These are phyloP conservation scores for Gymnocheta viridis DNA, from an alignment of 2,888 invertebrate species.

Conservation along the genomic window DNA sequence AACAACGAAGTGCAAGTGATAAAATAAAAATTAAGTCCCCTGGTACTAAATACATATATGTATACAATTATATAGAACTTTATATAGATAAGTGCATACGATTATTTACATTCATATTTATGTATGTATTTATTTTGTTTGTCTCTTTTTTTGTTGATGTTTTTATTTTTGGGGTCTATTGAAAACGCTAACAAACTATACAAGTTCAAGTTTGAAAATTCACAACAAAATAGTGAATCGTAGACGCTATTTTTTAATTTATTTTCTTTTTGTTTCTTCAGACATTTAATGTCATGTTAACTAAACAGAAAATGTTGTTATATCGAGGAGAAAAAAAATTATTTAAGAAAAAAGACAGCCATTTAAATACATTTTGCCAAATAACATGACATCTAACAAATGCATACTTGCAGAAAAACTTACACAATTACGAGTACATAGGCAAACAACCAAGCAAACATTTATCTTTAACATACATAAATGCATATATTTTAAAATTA, in stretches of 20 bases:
- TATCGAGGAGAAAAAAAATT: background rate
- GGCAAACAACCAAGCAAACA: background rate
- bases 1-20: background rate
- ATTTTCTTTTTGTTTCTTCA: conserved; percentile 17
- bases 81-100: background rate
- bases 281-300: conserved; percentile 57
- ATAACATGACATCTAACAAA: conserved; percentile 38
- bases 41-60: background rate
- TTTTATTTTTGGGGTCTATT: conserved; percentile 10
- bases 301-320: conserved; percentile 8
- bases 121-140: background rate
- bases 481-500: background rate
- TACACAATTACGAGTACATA: background rate
- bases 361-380: background rate
- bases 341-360: background rate
- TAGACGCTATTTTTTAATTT: conserved; percentile 18
- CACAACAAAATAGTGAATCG: conserved; percentile 18
- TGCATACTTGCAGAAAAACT: conserved; percentile 5
- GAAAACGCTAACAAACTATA: conserved; percentile 16
- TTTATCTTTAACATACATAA: no score
- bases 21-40: conserved; percentile 11
- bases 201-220: conserved; percentile 58
- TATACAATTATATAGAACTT: conserved; percentile 31
- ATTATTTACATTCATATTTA: no score
- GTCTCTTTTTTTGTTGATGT: background rate